These are phyloP conservation scores for Drosophila birchii DNA, from an alignment of 2,888 invertebrate species.

Conservation along the genomic window DNA sequence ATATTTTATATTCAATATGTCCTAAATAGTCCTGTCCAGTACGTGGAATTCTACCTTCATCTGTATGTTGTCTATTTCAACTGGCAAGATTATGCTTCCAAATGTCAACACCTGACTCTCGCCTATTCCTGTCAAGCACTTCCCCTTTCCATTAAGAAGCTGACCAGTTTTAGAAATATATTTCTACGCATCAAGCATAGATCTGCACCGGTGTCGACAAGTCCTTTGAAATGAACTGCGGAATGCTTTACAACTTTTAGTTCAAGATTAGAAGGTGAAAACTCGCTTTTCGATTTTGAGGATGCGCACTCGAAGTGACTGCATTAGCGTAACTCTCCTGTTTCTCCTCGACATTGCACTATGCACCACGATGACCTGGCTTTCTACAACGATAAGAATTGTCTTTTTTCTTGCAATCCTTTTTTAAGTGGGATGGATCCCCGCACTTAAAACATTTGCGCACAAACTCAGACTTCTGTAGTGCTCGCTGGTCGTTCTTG, in stretches of 20 bases:
- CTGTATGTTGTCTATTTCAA: background rate
- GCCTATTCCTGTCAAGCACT: slow-evolving; percentile 5
- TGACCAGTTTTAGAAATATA: background rate
- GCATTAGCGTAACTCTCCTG: background rate
- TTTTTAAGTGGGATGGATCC: too few species aligned
- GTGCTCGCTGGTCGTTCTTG: background rate
- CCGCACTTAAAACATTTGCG: too few species aligned
- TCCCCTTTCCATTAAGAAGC: background rate
- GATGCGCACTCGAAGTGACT: background rate
- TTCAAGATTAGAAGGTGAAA: background rate
- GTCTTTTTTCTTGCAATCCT: background rate
- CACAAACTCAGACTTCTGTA: background rate
- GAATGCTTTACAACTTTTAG: background rate
- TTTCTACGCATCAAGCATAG: background rate
- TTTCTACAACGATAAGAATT: background rate
- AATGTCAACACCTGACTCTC: slow-evolving; percentile 1
- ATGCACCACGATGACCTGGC: slow-evolving; percentile 2
- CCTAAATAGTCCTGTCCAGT: too few species aligned
- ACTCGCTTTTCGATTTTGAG: background rate
- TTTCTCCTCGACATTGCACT: background rate
- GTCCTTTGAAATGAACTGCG: background rate
- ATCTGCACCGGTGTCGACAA: background rate
- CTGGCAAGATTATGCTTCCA: background rate
- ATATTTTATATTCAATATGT: too few species aligned
- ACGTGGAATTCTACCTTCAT: too few species aligned